phyloP scores from a whole-genome alignment of 2,888 invertebrate genomes.

The Drosophila helvetica region DNA sequence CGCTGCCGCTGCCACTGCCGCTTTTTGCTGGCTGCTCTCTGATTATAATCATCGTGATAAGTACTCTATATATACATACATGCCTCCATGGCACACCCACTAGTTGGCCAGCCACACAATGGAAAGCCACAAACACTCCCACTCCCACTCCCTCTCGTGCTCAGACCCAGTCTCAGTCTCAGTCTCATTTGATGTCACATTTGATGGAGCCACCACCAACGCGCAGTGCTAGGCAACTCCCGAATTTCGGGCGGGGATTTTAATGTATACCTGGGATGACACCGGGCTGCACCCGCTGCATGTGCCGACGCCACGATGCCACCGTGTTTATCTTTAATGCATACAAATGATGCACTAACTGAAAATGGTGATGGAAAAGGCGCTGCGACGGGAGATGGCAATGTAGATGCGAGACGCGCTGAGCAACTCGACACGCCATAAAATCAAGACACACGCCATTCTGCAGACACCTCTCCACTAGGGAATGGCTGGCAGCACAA shows the following conservation, averaged over 20 bases:
- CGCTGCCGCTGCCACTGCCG: slow-evolving; percentile 15
- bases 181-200: slow-evolving; percentile 37
- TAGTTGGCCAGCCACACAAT: slow-evolving; percentile 52
- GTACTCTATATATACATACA: slow-evolving; percentile 29
- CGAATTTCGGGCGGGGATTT: slow-evolving; percentile 2
- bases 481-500: neutral
- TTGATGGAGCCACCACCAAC: slow-evolving; percentile 26
- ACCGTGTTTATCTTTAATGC: slow-evolving; percentile 58
- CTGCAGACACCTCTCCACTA: slow-evolving; percentile 36
- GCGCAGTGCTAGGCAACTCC: neutral
- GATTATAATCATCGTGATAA: slow-evolving; percentile 76
- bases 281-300: slow-evolving; percentile 3
- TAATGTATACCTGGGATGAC: slow-evolving; percentile 28
- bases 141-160: neutral
- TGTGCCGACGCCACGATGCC: slow-evolving; percentile 31
- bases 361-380: slow-evolving; percentile 58
- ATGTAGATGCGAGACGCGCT: neutral
- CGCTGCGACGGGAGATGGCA: slow-evolving; percentile 4
- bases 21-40: slow-evolving; percentile 46
- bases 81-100: slow-evolving; percentile 29
- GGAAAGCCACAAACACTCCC: slow-evolving; percentile 45
- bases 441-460: slow-evolving; percentile 71
- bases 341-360: slow-evolving; percentile 76
- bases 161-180: neutral
- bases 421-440: slow-evolving; percentile 54